Percentiles rank a stretch among this genome's conserved stretches.
phyloP scores from a whole-genome alignment of 2,797 vertebrate species.

The Chelonia mydas region DNA sequence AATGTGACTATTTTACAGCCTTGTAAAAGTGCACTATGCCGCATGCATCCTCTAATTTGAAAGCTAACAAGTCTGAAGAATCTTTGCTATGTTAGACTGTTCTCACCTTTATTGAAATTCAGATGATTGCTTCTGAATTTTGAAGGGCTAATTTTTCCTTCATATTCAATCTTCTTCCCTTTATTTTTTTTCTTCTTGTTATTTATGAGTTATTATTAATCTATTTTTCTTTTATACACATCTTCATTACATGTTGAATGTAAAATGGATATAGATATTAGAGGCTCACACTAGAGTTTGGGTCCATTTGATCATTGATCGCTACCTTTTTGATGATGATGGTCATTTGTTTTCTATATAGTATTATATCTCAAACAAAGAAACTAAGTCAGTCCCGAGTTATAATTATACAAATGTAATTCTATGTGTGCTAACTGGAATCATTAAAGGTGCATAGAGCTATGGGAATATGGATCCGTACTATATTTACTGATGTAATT shows the following conservation, averaged over 20 bases:
- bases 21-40: constrained; percentile 47
- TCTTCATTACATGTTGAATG: neutral
- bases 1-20: constrained; percentile 62
- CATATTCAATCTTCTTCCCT: neutral
- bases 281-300: neutral
- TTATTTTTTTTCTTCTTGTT: constrained; percentile 21
- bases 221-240: constrained; percentile 18
- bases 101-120: constrained; percentile 60
- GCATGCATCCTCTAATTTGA: constrained; percentile 43
- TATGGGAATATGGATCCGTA: neutral
- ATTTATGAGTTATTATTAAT: constrained; percentile 8
- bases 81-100: constrained; percentile 47
- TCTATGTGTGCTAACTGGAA: neutral
- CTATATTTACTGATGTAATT: neutral
- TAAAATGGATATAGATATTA: constrained; percentile 29
- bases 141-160: constrained; percentile 26
- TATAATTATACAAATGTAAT: constrained; percentile 7
- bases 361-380: constrained; percentile 1
- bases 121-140: constrained; percentile 26
- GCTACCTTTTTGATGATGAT: neutral
- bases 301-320: neutral
- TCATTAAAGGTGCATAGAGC: neutral
- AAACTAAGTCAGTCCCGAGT: neutral
- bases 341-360: neutral
- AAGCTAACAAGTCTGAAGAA: constrained; percentile 58